A percentile compares a stretch with the other conserved stretches of the same genome.
These are phyloP conservation scores for Callipepla squamata DNA, from an alignment of 2,113 vertebrate genomes.

Conservation along the genomic window DNA sequence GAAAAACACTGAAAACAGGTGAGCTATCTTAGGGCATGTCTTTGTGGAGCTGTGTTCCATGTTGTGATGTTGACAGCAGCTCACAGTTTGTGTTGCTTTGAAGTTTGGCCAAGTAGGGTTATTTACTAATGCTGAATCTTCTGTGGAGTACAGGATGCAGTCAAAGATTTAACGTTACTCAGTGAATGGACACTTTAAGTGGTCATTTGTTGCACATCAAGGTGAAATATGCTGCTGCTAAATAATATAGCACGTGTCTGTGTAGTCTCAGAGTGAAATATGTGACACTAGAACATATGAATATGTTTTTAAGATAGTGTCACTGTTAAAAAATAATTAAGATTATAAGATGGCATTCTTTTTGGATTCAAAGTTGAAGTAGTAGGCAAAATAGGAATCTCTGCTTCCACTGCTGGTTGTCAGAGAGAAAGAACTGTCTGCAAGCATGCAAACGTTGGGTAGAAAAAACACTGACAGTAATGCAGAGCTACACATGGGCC, in stretches of 20 bases:
- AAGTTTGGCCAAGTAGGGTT: not conserved
- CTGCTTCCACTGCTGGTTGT: not conserved
- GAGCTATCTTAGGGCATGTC: not conserved
- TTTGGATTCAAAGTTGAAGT: not conserved
- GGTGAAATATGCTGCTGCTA: not conserved
- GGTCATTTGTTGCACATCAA: not conserved
- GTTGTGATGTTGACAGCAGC: not conserved
- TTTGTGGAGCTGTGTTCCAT: not conserved
- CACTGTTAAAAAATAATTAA: not conserved
- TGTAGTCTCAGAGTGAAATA: not conserved
- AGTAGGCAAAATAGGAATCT: not conserved
- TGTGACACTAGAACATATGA: not conserved
- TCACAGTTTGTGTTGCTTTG: not conserved
- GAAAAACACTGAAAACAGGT: not conserved
- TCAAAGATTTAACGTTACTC: not conserved
- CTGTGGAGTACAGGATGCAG: not conserved
- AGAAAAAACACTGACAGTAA: not conserved
- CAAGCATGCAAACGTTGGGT: not conserved
- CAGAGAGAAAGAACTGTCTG: not conserved
- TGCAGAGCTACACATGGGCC: not conserved
- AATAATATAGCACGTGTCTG: not conserved
- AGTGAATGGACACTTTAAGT: not conserved
- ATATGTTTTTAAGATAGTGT: not conserved
- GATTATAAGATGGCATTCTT: not conserved
- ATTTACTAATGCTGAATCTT: not conserved